Conservation (phyloP, 2,888 invertebrate species). For the Cerastis rubricosa region DNA sequence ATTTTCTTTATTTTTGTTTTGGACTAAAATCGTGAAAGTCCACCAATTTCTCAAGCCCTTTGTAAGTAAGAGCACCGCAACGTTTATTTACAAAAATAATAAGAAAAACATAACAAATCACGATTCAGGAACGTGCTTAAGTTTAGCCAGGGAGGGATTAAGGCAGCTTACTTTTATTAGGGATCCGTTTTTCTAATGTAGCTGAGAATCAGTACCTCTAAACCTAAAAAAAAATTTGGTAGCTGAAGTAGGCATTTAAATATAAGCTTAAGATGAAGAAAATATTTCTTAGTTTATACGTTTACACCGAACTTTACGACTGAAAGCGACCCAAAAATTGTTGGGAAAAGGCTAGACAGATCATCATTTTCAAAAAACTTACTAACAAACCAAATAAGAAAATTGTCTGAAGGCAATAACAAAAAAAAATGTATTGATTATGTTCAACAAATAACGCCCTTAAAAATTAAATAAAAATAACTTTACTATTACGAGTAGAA, state of each 20-base stretch:
- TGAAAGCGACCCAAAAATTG: too few species aligned
- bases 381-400: background rate
- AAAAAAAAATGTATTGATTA: too few species aligned
- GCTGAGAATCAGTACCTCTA: background rate
- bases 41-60: conserved; percentile 52
- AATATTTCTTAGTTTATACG: background rate
- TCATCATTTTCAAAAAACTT: too few species aligned
- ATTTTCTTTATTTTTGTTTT: conserved; percentile 8
- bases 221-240: background rate
- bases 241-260: background rate
- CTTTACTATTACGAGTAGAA: background rate
- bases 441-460: background rate
- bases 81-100: conserved; percentile 52
- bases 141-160: conserved; percentile 51
- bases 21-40: conserved; percentile 25
- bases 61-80: conserved; percentile 22
- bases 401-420: too few species aligned
- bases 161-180: background rate
- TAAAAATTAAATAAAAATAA: background rate
- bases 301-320: too few species aligned
- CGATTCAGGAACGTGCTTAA: conserved; percentile 58
- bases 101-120: conserved; percentile 60
- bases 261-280: background rate
- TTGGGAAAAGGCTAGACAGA: too few species aligned
- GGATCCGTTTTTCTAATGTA: background rate